Percentiles rank a stretch among this genome's conserved stretches.
Evolutionary conservation across 1,140 invertebrate species (phyloP).

Genomic region (Berghia stephanieae): DNA sequence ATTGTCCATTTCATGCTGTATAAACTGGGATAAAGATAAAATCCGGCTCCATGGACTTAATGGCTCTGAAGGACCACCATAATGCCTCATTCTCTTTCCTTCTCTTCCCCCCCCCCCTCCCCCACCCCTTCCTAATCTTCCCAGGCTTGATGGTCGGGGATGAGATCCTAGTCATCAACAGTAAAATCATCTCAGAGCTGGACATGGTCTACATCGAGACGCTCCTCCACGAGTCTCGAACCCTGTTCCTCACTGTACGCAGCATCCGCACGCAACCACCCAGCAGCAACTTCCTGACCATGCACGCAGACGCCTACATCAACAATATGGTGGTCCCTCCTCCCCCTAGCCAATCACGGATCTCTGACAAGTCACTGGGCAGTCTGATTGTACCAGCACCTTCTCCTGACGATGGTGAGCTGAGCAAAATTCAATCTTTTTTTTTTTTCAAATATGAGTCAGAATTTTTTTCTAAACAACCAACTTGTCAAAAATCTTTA

Average conservation of each 20-base stretch:
- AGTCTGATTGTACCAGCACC: constrained; percentile 91
- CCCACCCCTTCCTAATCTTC: too few relatives aligned
- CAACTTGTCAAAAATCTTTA: too few relatives aligned
- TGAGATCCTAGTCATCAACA: constrained; percentile 98
- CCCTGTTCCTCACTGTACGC: constrained; percentile 97
- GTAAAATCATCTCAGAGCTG: constrained; percentile 94
- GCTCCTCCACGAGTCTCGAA: constrained; percentile 93
- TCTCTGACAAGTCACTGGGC: constrained; percentile 95
- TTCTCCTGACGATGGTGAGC: constrained; percentile 40
- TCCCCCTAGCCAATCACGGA: constrained; percentile 85
- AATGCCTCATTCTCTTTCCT: too few relatives aligned
- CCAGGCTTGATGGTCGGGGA: constrained; percentile 95
- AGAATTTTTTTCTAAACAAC: too few relatives aligned
- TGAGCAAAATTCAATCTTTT: too few relatives aligned
- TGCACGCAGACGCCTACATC: constrained; percentile 78
- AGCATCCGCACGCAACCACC: constrained; percentile 94
- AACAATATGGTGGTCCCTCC: constrained; percentile 95
- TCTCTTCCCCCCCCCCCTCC: too few relatives aligned
- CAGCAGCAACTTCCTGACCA: constrained; percentile 41
- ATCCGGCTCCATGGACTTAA: too few relatives aligned
- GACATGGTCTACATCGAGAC: constrained; percentile 98
- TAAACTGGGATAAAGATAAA: too few relatives aligned
- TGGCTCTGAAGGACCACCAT: too few relatives aligned
- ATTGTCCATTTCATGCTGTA: too few relatives aligned
- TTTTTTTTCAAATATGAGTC: too few relatives aligned